Base-by-base conservation (phyloP, 2,888 invertebrate species). In the Lasioglossum zephyrum region DNA sequence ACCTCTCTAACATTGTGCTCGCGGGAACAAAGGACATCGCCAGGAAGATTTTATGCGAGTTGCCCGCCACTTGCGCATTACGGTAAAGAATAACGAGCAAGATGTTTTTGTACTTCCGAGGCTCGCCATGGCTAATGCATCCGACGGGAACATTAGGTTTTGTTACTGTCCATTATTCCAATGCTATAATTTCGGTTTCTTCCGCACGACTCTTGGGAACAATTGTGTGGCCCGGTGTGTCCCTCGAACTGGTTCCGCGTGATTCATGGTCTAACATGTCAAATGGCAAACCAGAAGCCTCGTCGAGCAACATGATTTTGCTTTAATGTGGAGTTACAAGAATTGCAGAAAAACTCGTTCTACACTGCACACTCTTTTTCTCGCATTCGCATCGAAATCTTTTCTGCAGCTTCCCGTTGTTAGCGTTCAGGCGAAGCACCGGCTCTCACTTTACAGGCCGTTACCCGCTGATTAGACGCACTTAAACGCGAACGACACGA, bases 81-180 rank as follows among this genome's bases (percentile, higher is more conserved):
- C 66, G 36, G 36, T 22, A 66, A 66, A 66, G 36, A 66, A 66
- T 66, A 36, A 66, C 66, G 66, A 66, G 36, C 36, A 36, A 66
- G 18, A 36, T 66, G 36, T 31, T 66, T 36, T 66, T 66, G 18
- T 66, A 31, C 22, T 18, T 18, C 18, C 36, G 36, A 53, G 18
- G 31, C 31, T 5, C 18, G 31, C 31, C 49, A 6, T 5, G 36
- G 36, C 31, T 66, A 36, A 63, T 36, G 66, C 66, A 36, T 31
- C 66, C 66, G 36, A 36, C 53, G 66, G 66, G 66, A 9, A 22
- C 36, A 66, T 66, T 66, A 66, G 36, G 18, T 66, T 66, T 36
- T 66, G 18, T 66, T 36, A 18, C 66, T 31, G 36, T 36, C 36
- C 66, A 66, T 66, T 66, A 66, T 66, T 36, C 18, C 66, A 1